These are phyloP conservation scores for Brachypalpus laphriformis DNA, from an alignment of 2,888 invertebrate genomes.

Conservation along the genomic window DNA sequence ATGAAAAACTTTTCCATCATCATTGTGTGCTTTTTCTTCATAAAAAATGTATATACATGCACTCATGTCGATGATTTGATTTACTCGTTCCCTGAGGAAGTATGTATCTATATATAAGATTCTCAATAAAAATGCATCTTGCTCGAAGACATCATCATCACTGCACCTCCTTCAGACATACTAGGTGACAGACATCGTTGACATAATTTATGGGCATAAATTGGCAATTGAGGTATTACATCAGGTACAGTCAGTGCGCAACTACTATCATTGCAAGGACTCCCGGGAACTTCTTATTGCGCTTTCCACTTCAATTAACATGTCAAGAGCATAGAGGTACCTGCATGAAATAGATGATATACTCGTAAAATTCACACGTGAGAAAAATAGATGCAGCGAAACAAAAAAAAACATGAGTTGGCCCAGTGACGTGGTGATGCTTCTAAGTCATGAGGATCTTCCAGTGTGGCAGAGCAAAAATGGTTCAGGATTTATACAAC, in stretches of 20 bases:
- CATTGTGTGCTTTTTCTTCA: neutral
- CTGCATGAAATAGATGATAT: neutral
- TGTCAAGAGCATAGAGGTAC: slow-evolving; percentile 44
- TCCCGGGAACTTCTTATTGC: neutral
- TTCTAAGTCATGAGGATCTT: too few species aligned
- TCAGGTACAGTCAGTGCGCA: neutral
- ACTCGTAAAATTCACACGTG: slow-evolving; percentile 24
- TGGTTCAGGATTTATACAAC: too few species aligned
- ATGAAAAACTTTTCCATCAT: neutral
- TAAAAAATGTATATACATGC: neutral
- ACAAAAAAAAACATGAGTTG: neutral
- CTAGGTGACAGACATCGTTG: slow-evolving; percentile 1
- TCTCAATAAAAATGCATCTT: slow-evolving; percentile 20
- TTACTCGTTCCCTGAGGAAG: neutral
- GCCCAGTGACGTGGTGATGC: neutral
- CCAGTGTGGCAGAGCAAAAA: too few species aligned
- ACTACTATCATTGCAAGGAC: neutral
- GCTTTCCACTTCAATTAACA: slow-evolving; percentile 57
- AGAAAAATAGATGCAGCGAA: neutral
- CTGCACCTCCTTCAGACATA: neutral
- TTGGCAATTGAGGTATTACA: slow-evolving; percentile 20
- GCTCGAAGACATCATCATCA: neutral
- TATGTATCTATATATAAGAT: neutral
- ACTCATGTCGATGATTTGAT: slow-evolving; percentile 4
- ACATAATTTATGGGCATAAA: slow-evolving; percentile 16